Base-by-base conservation (phyloP, 2,888 invertebrate genomes). In the Hartigia nigra region DNA sequence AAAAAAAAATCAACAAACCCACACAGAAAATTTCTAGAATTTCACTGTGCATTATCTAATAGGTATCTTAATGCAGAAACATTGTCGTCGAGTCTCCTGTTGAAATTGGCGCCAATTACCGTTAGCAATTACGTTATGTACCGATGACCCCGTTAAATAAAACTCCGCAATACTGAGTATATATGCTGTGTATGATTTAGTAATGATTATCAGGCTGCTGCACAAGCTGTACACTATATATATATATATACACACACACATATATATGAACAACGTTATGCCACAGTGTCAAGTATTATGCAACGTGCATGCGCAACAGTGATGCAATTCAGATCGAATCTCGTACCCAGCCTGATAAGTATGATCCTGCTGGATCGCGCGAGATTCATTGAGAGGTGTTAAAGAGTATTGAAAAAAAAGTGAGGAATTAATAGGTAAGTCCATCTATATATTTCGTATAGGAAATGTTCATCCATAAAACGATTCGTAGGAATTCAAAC, bases 301-400 rank as follows among this genome's bases (percentile, higher is more conserved):
- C 87, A 88, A 87, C 76, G 80, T 82, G 82, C 39, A 55, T 55
- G 39, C 39, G 39, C 39, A 84, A 84, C 83, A 85, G 86, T 88
- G 85, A 87, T 86, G 87, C 87, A 87, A 87, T 85, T 86, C 85
- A 84, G 86, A 87, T 86, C 84, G 79, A 83, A 88, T 87, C 86
- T 83, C 83, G 76, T 78, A 81, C 79, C 84, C 82, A 82, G 84
- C 83, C 85, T n/a, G 84, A 86, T 55, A 55, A 55, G 23, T 55
- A 39, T 14, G 39, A 55, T 55, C 23, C 39, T 23, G 39, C 23
- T 23, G 39, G 39, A 55, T 55, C 39, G 9, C 23, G 14, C 23
- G 39, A 55, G 35, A 35, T 5, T 9, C 35, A 35, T 35, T 4
- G 35, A 35, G 39, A 55, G 23, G 39, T 55, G 23, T 55, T 55